Evolutionary conservation across 2,113 vertebrate species (phyloP).

Genomic region (Etheostoma spectabile): DNA sequence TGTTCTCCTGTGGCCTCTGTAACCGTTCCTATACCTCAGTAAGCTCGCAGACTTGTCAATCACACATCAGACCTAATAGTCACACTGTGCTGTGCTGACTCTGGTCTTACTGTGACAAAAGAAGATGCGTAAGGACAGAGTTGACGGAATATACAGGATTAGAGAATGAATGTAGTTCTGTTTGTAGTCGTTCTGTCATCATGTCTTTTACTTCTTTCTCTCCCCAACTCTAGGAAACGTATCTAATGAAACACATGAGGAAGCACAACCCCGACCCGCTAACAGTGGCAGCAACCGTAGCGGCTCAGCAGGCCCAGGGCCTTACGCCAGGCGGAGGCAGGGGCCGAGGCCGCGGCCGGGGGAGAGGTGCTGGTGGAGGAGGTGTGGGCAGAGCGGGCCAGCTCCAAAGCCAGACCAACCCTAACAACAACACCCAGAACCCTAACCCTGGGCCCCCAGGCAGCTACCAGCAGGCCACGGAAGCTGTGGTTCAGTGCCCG

Average conservation of each 20-base stretch:
- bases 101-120: not conserved
- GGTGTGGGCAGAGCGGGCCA: conserved; percentile 71
- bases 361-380: conserved; percentile 70
- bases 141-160: not conserved
- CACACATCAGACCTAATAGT: not conserved
- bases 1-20: conserved; percentile 96
- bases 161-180: not conserved
- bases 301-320: conserved; percentile 81
- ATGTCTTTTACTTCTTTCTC: conserved; percentile 2
- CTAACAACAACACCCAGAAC: conserved; percentile 76
- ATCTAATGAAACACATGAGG: conserved; percentile 99
- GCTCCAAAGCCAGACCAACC: conserved; percentile 84
- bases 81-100: not conserved
- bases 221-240: conserved; percentile 88
- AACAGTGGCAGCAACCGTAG: conserved; percentile 80
- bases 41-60: conserved; percentile 53
- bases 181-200: not conserved
- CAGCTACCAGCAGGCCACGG: conserved; percentile 82
- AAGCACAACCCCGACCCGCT: conserved; percentile 94
- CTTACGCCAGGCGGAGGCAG: conserved; percentile 72
- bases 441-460: conserved; percentile 68
- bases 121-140: no score
- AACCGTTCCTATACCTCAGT: conserved; percentile 97
- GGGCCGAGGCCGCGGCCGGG: conserved; percentile 82
- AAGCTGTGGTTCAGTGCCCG: conserved; percentile 87